Evolutionary conservation across 1,140 invertebrate species (phyloP), one percentile per base, ranked within the genome.

Genomic region (Drosophila prosaltans): DNA sequence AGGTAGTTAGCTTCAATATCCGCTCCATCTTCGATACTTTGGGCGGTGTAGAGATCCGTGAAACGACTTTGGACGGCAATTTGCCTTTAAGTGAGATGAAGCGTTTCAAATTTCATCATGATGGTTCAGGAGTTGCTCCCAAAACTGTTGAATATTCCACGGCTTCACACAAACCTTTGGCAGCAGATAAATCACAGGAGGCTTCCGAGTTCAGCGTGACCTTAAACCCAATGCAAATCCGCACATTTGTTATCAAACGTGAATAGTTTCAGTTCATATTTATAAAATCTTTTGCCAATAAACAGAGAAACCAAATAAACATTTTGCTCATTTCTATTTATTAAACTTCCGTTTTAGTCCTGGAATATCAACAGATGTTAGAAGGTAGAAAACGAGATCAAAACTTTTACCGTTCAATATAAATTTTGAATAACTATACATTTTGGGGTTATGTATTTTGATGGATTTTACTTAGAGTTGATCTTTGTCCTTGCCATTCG

Each of bases 1-100:
- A 96, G 95, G n/a, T 82, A 8, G 72, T 78, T 6, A 86, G 75
- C 24, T 90, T 91, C 40, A 81, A 89, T 16, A 81, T 91, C 1
- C 54, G 64, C 0, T 43, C 72, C 8, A 78, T 89, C 7, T 89
- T 89, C 5, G 78, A 88, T 10, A 65, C 54, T 2, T 16, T 89
- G 16, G 41, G 65, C 1, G 78, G 77, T 3, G 28, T 58, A 6
- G 72, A 74, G 4, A 91, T 91, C 2, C 76, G 81, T 0, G 90
- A 91, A 60, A 91, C 90, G 0, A 91, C 86, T 0, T 41, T 91
- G 28, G 90, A 91, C 60, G 90, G 86, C 4, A 91, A 80, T 45
- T 41, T 84, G 67, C 70, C 65, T 6, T 40, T 91, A 6, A 71
- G 48, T 8, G 72, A 91, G 0, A 70, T 86, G 72, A 85, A 76